Evolutionary conservation across 2,113 vertebrate genomes (phyloP).

Genomic region (Sminthopsis crassicaudata): DNA sequence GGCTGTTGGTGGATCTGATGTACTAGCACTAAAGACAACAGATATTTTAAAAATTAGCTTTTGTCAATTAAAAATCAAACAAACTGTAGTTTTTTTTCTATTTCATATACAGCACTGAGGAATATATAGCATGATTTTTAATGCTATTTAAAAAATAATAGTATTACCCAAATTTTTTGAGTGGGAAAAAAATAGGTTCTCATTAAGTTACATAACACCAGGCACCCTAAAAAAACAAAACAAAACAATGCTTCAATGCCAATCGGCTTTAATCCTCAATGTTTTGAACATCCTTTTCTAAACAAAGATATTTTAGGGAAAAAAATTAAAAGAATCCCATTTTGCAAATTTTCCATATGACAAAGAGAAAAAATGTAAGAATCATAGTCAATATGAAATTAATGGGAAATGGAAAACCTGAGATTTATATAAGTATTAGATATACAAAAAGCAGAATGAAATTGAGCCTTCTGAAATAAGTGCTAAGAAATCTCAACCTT

Average conservation of each 20-base stretch:
- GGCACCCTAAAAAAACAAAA: not conserved
- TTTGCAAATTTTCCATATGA: not conserved
- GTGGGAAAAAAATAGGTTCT: not conserved
- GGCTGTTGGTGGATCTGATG: conserved; percentile 96
- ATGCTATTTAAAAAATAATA: not conserved
- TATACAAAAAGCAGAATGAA: conserved; percentile 22
- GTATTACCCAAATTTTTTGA: not conserved
- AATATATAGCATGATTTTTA: not conserved
- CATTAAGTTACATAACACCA: not conserved
- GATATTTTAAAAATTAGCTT: not conserved
- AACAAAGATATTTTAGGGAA: not conserved
- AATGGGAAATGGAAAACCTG: not conserved
- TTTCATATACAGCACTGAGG: not conserved
- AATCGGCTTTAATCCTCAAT: not conserved
- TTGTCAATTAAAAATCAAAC: not conserved
- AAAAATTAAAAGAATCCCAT: not conserved
- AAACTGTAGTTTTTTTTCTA: not conserved
- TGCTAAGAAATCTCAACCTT: not conserved
- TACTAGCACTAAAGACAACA: conserved; percentile 88
- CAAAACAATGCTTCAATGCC: not conserved
- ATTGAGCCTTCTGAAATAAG: not conserved
- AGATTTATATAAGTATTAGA: not conserved
- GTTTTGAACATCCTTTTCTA: not conserved
- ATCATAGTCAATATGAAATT: not conserved
- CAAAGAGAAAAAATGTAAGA: not conserved